Base-by-base conservation (phyloP, 2,113 vertebrate species). In the Chrysemys picta region DNA sequence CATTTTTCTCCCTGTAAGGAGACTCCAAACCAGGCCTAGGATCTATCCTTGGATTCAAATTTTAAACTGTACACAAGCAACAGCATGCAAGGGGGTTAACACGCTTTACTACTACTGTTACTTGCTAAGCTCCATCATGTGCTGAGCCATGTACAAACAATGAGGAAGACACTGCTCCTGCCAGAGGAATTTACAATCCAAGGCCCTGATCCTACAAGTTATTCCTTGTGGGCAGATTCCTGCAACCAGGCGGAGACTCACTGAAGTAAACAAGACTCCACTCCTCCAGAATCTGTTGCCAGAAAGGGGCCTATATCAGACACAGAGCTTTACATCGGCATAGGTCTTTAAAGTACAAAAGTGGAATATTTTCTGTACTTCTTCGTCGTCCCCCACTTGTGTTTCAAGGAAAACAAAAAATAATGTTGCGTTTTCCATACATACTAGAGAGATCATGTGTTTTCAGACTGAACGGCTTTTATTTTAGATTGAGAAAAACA, bases 1-100 rank as follows among this genome's bases (percentile, higher is more conserved):
- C 31, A 59, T 92, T 89, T 93, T 93, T 59, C 76, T 76, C 59
- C 90, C 75, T 84, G 31, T 59, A 53, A 81, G 38, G n/a, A 94
- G 54, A 82, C 35, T 75, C 82, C 69, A 90, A 54, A 94, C 31
- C 69, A 90, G 49, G 94, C 69, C 47, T 65, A 95, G 89, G 31
- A 76, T 72, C 82, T 84, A 10, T 57, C 31, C 47, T 59, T 59
- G 35, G 69, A n/a, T 54, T 85, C 3, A 1, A 75, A 94, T 87
- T 93, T 90, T 85, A 82, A 87, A 31, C n/a, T 10, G 31, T 31
- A 52, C 84, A 42, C 59, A 5, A 9, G 22, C 24, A n/a, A 89
- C n/a, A 42, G 17, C 31, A 47, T 87, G 87, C 76, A 59, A 78
- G 47, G 52, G 69, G 42, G 81, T 69, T 69, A 90, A 52, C n/a